A percentile compares a stretch with the other conserved stretches of the same genome.
Evolutionary conservation across 2,113 vertebrate genomes (phyloP).

Genomic region (Pollachius pollachius): DNA sequence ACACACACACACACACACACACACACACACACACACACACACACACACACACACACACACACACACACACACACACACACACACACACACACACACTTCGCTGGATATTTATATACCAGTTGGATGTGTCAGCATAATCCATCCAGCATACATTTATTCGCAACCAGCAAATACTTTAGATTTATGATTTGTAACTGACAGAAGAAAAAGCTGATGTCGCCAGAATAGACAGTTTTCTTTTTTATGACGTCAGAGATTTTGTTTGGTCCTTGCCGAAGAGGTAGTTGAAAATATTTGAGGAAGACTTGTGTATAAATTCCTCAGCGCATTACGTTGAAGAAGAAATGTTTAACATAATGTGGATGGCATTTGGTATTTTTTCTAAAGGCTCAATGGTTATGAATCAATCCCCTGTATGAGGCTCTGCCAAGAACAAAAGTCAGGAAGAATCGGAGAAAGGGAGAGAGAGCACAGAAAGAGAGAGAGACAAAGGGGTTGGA

Average conservation of each 20-base stretch:
- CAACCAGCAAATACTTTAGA: constrained; percentile 26
- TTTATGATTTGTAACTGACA: constrained; percentile 30
- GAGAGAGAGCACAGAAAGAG: too few relatives aligned
- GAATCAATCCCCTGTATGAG: too few relatives aligned
- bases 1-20: constrained; percentile 2
- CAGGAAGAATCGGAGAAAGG: too few relatives aligned
- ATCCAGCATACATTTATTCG: constrained; percentile 8
- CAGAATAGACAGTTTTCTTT: constrained; percentile 21
- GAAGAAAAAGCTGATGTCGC: constrained; percentile 20
- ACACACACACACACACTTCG: constrained; percentile 15
- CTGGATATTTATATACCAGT: background rate
- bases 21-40: background rate
- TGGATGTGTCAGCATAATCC: constrained; percentile 29
- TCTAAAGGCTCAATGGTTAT: too few relatives aligned
- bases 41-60: background rate
- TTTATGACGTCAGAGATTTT: constrained; percentile 16
- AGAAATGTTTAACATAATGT: background rate
- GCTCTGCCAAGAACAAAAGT: too few relatives aligned
- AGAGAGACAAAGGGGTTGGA: too few relatives aligned
- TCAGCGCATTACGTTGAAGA: background rate
- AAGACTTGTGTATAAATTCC: background rate
- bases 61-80: background rate
- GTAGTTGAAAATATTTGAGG: background rate
- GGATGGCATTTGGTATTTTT: too few relatives aligned
- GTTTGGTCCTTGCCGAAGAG: constrained; percentile 18